Base-by-base conservation (phyloP, 2,888 invertebrate species). In the Ormyrus labotus region DNA sequence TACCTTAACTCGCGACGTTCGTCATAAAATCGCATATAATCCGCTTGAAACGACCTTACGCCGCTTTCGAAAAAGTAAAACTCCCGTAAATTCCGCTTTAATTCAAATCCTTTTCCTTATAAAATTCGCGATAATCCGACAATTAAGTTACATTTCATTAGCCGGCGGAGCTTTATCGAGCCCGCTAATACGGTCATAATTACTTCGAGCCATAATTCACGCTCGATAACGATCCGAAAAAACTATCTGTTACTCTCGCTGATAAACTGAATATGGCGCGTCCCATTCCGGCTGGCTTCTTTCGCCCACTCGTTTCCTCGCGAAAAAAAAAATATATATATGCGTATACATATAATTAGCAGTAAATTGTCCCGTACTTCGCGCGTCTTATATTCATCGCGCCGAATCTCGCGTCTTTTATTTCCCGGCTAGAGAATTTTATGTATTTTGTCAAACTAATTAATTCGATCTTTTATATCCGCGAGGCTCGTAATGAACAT, bases 91-190 rank as follows among this genome's bases (percentile, higher is more conserved):
- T 58, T 74, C 13, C 19, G 55, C 34, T 72, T 51, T 61, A 45
- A 61, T 73, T 79, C 64, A 69, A 72, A 51, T 69, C 34, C 34
- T 45, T 19, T 34, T 79, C 57, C 68, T 73, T 73, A 50, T 74
- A 70, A 80, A 75, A 74, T 74, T 67, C 67, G 63, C 48, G 73
- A 65, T 81, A 78, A 74, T 74, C 74, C 69, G 61, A 71, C 80
- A 80, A 82, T 82, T 80, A 80, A 82, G 73, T 77, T 82, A 80
- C 70, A 80, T 74, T 82, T 82, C 82, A 80, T 82, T 80, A 78
- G 65, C 65, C 51, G n/a, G 11, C 51, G 60, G 2, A 7, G 61
- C 63, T 81, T 73, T 74, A 78, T 65, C 11, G 45, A 48, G 50
- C 53, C 10, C 19, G 58, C 53, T 73, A 81, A 69, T 72, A 63